Evolutionary conservation across 2,888 invertebrate species (phyloP), one percentile per base, ranked within the genome.

Genomic region (Xiphydria camelus): DNA sequence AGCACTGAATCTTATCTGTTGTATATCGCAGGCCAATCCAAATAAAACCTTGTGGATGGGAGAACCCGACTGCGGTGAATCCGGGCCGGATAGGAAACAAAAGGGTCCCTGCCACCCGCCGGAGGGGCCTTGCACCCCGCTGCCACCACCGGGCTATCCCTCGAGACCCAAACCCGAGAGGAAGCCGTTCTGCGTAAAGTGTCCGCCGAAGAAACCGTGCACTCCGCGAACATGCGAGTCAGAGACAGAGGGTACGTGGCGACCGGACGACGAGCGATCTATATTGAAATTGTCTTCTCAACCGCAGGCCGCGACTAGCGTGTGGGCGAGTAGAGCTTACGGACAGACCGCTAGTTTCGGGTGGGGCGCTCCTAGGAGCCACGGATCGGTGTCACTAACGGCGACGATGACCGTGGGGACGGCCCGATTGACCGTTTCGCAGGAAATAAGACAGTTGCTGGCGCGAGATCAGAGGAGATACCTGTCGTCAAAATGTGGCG

Each of bases 191-290:
- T 69, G 70, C 53, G 57, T 71, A 29, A 62, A 66, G 46, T 70
- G 68, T 26, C 68, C 70, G 7, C 53, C 64, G n/a, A 70, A 68
- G 58, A 64, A 51, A 49, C 62, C 65, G 19, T 68, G 68, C 55
- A 66, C 58, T 43, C 25, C 55, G 38, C 57, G 59, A 42, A 59
- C 62, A 36, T 67, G 65, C 49, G 59, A 54, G 35, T 49, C 55
- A 51, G 64, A 66, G 53, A 53, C 60, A 62, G 67, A 66, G 55
- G 69, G 68, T 65, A 62, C 55, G 67, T 68, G 65, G 62, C 61
- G 59, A 31, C 47, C 32, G 37, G 43, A 37, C 22, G 12, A 6
- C 14, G 37, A 40, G 26, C 19, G 29, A 38, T 38, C 48, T 37
- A 38, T 47, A 47, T 45, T 50, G 48, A 54, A 50, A 50, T 50